These are phyloP conservation scores for Sebastes dallii DNA, from an alignment of 2,797 vertebrate species.

Conservation along the genomic window DNA sequence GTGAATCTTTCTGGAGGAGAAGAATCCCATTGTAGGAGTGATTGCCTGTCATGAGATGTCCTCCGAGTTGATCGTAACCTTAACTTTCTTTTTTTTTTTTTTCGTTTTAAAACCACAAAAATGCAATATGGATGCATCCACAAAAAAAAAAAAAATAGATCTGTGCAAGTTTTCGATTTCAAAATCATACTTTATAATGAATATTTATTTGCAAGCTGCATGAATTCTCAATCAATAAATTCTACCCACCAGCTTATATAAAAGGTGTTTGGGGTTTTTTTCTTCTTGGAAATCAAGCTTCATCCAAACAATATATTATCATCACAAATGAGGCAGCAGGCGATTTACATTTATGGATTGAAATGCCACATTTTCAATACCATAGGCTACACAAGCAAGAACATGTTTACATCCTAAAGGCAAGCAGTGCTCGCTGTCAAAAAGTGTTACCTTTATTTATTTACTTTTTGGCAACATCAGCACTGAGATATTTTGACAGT, in stretches of 20 bases:
- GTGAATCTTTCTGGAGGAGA: constrained; percentile 90
- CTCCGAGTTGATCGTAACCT: constrained; percentile 67
- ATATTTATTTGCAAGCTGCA: constrained; percentile 80
- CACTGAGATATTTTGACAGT: background rate
- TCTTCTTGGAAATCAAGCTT: constrained; percentile 66
- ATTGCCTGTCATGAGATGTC: constrained; percentile 89
- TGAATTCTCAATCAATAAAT: constrained; percentile 82
- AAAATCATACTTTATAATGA: constrained; percentile 79
- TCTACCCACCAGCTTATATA: constrained; percentile 78
- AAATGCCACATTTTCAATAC: constrained; percentile 66
- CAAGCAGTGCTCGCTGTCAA: constrained; percentile 15
- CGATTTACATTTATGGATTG: constrained; percentile 85
- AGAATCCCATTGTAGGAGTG: constrained; percentile 91
- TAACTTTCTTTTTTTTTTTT: background rate
- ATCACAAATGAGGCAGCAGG: constrained; percentile 76
- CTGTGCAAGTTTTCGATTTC: constrained; percentile 70
- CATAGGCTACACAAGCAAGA: constrained; percentile 14
- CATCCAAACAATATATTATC: constrained; percentile 82
- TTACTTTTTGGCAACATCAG: background rate
- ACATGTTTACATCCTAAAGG: constrained; percentile 34
- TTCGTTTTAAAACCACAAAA: constrained; percentile 4
- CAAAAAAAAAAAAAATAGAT: constrained; percentile 52
- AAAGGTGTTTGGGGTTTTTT: constrained; percentile 39
- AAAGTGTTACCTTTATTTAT: background rate
- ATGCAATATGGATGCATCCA: constrained; percentile 42